Base-by-base conservation (phyloP, 2,113 vertebrate genomes). In the Siphamia tubifer region DNA sequence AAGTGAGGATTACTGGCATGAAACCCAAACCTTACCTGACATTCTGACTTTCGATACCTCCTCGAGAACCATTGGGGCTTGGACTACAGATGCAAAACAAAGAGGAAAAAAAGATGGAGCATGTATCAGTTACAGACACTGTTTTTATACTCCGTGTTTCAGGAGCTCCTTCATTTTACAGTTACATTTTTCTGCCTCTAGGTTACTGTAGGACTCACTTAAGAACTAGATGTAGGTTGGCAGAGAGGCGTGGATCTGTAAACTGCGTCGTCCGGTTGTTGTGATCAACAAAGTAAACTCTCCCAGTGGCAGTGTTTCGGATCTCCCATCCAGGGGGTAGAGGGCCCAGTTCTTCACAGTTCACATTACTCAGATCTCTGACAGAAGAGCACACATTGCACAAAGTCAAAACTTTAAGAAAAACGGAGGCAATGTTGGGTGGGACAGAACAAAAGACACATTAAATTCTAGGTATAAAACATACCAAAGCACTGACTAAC, bases 211-310 rank as follows among this genome's bases (percentile, higher is more conserved):
- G 5, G 15, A 92, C 96, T 96, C 84, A 99, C 98, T 99, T 99
- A 16, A 99, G 92, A 74, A 99, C 96, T 51, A 96, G 92, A 88
- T 99, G 98, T 83, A 99, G 93, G 92, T 99, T 99, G 66, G 98
- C 98, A 0, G 98, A 99, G 42, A 99, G 95, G 20, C 98, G 95
- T 0, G 98, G 98, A 82, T 99, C 98, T 17, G 98, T 99, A 89
- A 99, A 99, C 81, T 99, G 98, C 21, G 98, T 99, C 62, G 98
- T 99, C 58, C 98, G 94, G 94, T 99, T 99, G 93, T 99, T 99
- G 93, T 99, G 98, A 92, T 99, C 98, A 67, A 99, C 97, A 68
- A 99, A 99, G 91, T 99, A 99, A 83, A 99, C 98, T 58, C 98
- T 95, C 75, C 98, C 98, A 11, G 98, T 99, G 55, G 98, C 98